Evolutionary conservation across 2,888 invertebrate genomes (phyloP), one percentile per base, ranked within the genome.

Genomic region (Escarpia spicata): DNA sequence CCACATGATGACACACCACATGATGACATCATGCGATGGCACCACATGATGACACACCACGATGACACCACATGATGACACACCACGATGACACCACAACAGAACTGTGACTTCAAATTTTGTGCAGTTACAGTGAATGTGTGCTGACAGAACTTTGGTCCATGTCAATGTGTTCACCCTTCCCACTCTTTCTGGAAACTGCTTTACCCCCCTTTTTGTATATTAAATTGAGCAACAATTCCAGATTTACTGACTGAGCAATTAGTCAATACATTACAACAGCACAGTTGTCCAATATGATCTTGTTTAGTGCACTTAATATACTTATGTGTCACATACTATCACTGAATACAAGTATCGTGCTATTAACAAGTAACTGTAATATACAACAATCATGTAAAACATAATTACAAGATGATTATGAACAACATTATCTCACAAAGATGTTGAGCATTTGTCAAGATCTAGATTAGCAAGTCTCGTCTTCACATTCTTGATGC

Each of bases 401-500:
- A 52, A 3, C 19, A 75, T n/a, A 75, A 75, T 75, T 6, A 75
- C 75, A 75, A 75, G 75, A 75, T 26, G 75, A 75, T 75, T 26
- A 75, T n/a, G n/a, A 75, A 75, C 75, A 75, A 75, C 26, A 75
- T 75, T 15, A 75, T 26, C 75, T 75, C 75, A 75, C n/a, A 75
- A 75, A 75, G 75, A 26, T 6, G 75, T 75, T 75, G 75, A 75
- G 75, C 75, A 75, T 75, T 75, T 75, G 19, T 75, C 75, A 75
- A 75, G 75, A 75, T 75, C 75, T 75, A 75, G 75, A 75, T 75
- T 75, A 75, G 75, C 75, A 15, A 75, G 75, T 26, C 75, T 75
- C 19, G 75, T 75, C 19, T 75, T 75, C 26, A 75, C 75, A 75
- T 75, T 75, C 97, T 98, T 98, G 94, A 99, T 98, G 43, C 98